These are phyloP conservation scores for Genyomyrus donnyi DNA, from an alignment of 2,113 vertebrate species.

Conservation along the genomic window DNA sequence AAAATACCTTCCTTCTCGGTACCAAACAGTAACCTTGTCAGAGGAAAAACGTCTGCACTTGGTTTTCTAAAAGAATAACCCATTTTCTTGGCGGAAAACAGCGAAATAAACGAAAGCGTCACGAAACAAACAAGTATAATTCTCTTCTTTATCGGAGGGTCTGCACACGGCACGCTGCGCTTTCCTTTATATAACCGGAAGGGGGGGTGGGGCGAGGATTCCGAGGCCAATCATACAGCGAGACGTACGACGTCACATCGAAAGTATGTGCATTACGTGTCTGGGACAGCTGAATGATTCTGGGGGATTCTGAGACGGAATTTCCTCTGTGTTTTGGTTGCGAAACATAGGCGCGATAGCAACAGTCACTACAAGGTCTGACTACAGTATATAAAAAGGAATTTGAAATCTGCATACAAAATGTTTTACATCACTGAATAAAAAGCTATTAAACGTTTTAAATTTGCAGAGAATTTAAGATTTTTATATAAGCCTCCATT, in stretches of 20 bases:
- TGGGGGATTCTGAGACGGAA: neutral
- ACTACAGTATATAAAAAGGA: neutral
- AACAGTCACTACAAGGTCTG: neutral
- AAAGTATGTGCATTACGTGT: neutral
- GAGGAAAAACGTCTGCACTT: neutral
- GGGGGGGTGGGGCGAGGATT: neutral
- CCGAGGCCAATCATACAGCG: neutral
- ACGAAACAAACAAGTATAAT: neutral
- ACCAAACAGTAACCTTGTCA: neutral
- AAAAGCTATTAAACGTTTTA: too few species aligned
- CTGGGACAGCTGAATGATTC: neutral
- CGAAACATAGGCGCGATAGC: neutral
- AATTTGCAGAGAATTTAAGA: too few species aligned
- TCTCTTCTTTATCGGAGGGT: neutral
- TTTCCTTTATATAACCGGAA: neutral
- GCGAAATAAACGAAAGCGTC: neutral
- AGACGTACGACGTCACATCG: neutral
- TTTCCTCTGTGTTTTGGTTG: neutral
- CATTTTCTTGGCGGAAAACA: conserved; percentile 7
- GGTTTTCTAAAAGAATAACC: neutral
- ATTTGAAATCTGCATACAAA: too few species aligned
- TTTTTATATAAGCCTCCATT: too few species aligned
- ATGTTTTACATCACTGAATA: too few species aligned
- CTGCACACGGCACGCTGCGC: neutral
- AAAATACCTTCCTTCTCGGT: neutral